Base-by-base conservation (phyloP, 2,113 vertebrate species). In the Chaetura pelagica region DNA sequence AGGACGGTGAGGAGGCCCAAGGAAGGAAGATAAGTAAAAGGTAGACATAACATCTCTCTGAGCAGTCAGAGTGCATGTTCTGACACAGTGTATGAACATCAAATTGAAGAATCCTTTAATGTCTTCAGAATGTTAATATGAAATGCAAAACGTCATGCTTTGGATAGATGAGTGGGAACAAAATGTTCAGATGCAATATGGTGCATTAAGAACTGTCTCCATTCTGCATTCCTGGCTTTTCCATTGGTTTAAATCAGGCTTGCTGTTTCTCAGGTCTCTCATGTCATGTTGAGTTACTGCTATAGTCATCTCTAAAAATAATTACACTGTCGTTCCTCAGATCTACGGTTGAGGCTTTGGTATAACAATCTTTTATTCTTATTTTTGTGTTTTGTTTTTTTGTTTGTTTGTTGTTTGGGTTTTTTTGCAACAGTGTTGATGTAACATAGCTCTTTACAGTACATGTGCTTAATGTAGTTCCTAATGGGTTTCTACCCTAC, bases 41-140 rank as follows among this genome's bases (percentile, higher is more conserved):
- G 91, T 95, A 90, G 86, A 30, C 48, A 34, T 42, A 80, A 46
- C 52, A 55, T 84, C 34, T 93, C 78, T 83, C 59, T 63, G n/a
- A 94, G 71, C 79, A 95, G 66, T 69, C 71, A 4, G 66, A 77
- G 73, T 80, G 57, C 63, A 0, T 93, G 79, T 95, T 97, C 92
- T 94, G 92, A 95, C 87, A 93, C 68, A 87, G 91, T 91, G 86
- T 95, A 93, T 94, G 94, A 95, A 68, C 90, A 86, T 94, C 2
- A 48, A 90, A 91, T 76, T 88, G 87, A 96, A 93, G 72, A 90
- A 84, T 88, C 81, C 64, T 94, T 96, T 95, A 91, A 86, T 96
- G 95, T 96, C 90, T 97, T 95, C 93, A 95, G 85, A 96, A 96
- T 96, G 92, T 93, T 95, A 95, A 96, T 95, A 87, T 95, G 88